Percentiles rank a stretch among this genome's conserved stretches.
These are phyloP conservation scores for Lepidurus couesii DNA, from an alignment of 1,140 invertebrate genomes.

Conservation along the genomic window DNA sequence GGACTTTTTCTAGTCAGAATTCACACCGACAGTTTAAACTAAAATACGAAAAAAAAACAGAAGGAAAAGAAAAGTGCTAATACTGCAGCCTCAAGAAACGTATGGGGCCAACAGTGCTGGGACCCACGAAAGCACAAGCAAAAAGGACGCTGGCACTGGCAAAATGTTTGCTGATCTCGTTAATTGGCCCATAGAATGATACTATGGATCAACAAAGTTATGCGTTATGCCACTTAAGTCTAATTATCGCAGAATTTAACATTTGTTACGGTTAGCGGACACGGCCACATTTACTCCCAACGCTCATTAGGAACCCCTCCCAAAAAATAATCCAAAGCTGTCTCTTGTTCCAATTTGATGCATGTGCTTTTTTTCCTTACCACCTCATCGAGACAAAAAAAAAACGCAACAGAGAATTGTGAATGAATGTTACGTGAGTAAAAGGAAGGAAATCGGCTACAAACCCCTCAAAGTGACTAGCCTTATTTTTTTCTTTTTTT, in stretches of 20 bases:
- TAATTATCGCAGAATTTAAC: constrained; percentile 7
- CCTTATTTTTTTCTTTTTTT: constrained; percentile 17
- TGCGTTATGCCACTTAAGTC: background rate
- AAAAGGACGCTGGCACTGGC: constrained; percentile 2
- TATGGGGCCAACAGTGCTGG: background rate
- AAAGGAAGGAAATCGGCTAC: constrained; percentile 3
- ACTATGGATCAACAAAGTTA: constrained; percentile 10
- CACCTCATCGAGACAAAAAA: background rate
- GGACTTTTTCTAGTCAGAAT: constrained; percentile 12
- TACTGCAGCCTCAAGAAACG: background rate
- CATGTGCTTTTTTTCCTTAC: background rate
- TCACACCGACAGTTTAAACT: background rate
- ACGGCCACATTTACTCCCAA: background rate
- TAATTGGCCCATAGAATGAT: background rate
- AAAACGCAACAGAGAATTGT: background rate
- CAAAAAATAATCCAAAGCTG: background rate
- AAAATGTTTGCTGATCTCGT: constrained; percentile 3
- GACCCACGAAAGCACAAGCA: constrained; percentile 1
- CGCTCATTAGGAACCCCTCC: background rate
- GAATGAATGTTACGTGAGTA: background rate
- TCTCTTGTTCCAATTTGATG: background rate
- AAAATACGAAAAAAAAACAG: background rate
- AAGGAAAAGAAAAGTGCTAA: background rate
- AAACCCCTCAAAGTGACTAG: background rate
- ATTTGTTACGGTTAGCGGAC: background rate